Base-by-base conservation (phyloP, 2,113 vertebrate genomes). In the Agelaius tricolor region DNA sequence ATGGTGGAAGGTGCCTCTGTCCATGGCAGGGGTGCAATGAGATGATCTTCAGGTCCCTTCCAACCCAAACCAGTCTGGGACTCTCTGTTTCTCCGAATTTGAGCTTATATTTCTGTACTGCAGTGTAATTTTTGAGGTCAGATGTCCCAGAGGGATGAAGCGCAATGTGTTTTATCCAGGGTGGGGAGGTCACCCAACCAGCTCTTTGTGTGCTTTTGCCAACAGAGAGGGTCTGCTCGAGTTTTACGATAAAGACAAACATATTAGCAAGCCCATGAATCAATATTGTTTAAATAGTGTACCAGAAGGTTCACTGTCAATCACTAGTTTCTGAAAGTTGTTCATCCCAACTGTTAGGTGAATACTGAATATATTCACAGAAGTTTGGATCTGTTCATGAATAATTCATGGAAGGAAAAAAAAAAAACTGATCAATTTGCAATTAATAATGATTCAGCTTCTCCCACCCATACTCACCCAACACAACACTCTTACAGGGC, bases 271-370 rank as follows among this genome's bases (percentile, higher is more conserved):
- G 85, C 90, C 87, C 87, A 93, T 80, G 87, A 96, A 95, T 86
- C 92, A 92, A 96, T 96, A 96, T 93, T 96, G 92, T 96, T 95
- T 93, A 96, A 97, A 95, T 95, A 96, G 75, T 96, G 93, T 94
- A 96, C 93, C 94, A 96, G 95, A 97, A 97, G 95, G 93, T 96
- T 96, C 94, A 96, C 93, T 96, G 95, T 96, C 95, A 97, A 94
- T 96, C 93, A 96, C 88, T 86, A 92, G 92, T 96, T 97, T 97
- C 93, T 95, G 93, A 96, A 95, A 97, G 94, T 97, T 97, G 95
- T 96, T 96, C 95, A 94, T 96, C 96, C 95, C 95, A 96, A 96
- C 94, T 96, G 95, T 96, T 96, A 97, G 95, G 94, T 97, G 94
- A 97, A 97, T 97, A 49, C 90, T 92, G 92, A 96, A 92, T 96